Evolutionary conservation across 1,140 invertebrate species (phyloP).

Genomic region (Drosophila arawakana): DNA sequence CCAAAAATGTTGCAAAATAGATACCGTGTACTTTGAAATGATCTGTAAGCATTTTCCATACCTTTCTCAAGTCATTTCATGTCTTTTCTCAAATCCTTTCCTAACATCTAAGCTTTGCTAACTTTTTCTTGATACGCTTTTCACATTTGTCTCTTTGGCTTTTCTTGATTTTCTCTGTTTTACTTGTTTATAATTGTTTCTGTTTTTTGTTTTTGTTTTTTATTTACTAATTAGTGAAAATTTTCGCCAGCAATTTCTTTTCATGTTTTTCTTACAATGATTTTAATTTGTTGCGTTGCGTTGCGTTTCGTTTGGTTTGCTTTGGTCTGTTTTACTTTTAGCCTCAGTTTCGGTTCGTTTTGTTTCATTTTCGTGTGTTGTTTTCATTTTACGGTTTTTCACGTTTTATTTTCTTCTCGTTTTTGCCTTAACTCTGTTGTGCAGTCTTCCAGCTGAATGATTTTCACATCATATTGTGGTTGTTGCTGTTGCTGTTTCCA

Average conservation of each 20-base stretch:
- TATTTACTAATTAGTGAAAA: constrained; percentile 68
- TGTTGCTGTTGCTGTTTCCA: constrained; percentile 12
- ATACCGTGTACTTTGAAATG: too few relatives aligned
- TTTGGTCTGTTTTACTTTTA: constrained; percentile 31
- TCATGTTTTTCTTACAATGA: constrained; percentile 26
- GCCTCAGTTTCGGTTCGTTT: constrained; percentile 28
- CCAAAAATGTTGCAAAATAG: too few relatives aligned
- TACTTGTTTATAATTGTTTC: neutral
- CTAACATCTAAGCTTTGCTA: too few relatives aligned
- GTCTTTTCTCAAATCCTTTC: too few relatives aligned
- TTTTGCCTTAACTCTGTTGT: constrained; percentile 64
- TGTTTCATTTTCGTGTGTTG: constrained; percentile 1
- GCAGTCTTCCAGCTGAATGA: constrained; percentile 81
- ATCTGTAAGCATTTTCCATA: too few relatives aligned
- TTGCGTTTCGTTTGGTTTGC: constrained; percentile 37
- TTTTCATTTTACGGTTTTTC: constrained; percentile 17
- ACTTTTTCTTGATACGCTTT: constrained; percentile 2
- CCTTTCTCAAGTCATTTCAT: too few relatives aligned
- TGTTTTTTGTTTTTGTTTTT: constrained; percentile 38
- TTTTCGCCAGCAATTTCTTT: constrained; percentile 43
- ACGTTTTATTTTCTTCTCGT: constrained; percentile 34
- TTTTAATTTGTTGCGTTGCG: constrained; percentile 43
- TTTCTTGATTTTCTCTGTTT: constrained; percentile 4
- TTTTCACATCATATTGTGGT: constrained; percentile 55
- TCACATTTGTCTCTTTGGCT: constrained; percentile 6